Percentiles rank a stretch among this genome's conserved stretches.
Conservation (phyloP, 2,113 vertebrate genomes). For the Protobothrops mucrosquamatus region DNA sequence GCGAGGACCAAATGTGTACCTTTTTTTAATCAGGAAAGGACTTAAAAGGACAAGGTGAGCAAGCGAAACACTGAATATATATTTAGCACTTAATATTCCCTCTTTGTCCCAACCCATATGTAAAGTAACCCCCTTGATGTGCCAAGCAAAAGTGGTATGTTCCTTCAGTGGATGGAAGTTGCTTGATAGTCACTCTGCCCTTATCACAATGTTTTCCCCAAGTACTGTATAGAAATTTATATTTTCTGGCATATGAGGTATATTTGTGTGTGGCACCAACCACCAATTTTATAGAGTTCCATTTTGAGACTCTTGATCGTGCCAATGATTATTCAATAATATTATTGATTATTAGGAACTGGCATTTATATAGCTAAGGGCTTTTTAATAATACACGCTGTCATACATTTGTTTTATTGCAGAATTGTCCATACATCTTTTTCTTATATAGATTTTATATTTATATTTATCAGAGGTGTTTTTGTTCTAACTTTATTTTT, state of each 20-base stretch:
- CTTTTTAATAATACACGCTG: neutral
- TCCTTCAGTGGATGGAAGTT: neutral
- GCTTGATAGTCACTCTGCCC: neutral
- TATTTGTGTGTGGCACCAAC: neutral
- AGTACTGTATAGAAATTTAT: neutral
- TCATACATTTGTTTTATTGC: neutral
- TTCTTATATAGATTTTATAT: accelerated
- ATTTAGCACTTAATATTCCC: neutral
- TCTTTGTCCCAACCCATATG: neutral
- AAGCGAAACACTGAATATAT: neutral
- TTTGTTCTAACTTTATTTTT: neutral
- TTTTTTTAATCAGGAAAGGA: neutral
- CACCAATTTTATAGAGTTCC: neutral
- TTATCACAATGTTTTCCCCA: neutral
- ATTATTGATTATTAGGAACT: neutral
- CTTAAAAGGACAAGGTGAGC: neutral
- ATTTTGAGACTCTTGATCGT: neutral
- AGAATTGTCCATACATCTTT: neutral
- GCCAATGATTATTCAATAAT: neutral
- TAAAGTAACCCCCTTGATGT: neutral
- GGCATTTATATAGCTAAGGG: accelerated
- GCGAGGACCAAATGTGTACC: neutral
- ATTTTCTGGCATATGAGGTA: neutral
- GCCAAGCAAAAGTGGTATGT: neutral
- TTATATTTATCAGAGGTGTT: accelerated